Evolutionary conservation across 2,113 vertebrate species (phyloP), one percentile per base, ranked within the genome.

Genomic region (Odocoileus virginianus): DNA sequence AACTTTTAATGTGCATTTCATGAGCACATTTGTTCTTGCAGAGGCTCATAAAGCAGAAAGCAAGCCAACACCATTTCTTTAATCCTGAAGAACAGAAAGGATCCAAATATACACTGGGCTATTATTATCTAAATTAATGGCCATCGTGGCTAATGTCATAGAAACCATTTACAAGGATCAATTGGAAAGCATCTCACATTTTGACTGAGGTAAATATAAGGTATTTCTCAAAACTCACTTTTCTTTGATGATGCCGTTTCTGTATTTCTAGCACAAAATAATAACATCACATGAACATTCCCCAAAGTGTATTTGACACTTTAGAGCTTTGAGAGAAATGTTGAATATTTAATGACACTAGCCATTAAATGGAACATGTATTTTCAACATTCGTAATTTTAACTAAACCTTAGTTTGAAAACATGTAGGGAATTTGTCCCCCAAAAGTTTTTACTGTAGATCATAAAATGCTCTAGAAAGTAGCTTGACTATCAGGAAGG

Each of bases 61-160:
- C 93, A 55, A 27, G 54, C 74, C 16, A 0, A 33, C 55, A 45
- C 1, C 86, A 28, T 96, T 91, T 95, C 92, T 97, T 94, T 61
- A 43, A 90, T 97, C 91, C 76, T 95, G 91, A 27, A 95, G 95
- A 85, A 97, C 6, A 2, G 74, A 98, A 95, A 93, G 74, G 30
- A 52, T 54, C 64, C 96, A 95, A 89, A 95, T 82, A 96, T 57
- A 86, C 92, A 96, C 17, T 25, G 3, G 67, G 74, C 71, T 91
- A 92, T 97, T 97, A 97, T 21, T 91, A 97, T 25, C 95, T 86
- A 95, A 97, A 94, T 88, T 98, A 96, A 98, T 96, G 88, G 84
- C 36, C 84, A 78, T 52, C 74, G 57, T 92, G 61, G 84, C 76
- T 97, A 98, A 91, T 4, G 12, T 96, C 98, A 98, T n/a, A 96